These are phyloP conservation scores for Platanista minor DNA, from an alignment of 2,113 vertebrate genomes.

Conservation along the genomic window DNA sequence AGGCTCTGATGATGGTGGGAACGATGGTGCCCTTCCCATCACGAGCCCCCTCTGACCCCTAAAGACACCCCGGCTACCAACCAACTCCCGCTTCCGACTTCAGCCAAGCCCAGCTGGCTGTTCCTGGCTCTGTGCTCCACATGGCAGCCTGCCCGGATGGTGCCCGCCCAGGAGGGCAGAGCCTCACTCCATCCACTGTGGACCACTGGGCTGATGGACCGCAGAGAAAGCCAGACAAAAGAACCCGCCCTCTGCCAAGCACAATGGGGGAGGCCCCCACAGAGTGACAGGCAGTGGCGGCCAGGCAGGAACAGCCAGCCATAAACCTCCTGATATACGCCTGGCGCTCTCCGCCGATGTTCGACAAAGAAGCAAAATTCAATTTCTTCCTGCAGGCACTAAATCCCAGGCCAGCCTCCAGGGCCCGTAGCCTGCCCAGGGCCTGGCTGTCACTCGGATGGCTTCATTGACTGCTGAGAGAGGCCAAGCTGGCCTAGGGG, in stretches of 20 bases:
- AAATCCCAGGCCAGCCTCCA: slow-evolving; percentile 73
- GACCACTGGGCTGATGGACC: slow-evolving; percentile 32
- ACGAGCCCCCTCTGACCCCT: slow-evolving; percentile 1
- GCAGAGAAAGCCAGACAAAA: slow-evolving; percentile 48
- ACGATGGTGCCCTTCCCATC: not conserved
- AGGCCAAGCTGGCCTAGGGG: slow-evolving; percentile 39
- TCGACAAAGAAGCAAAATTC: slow-evolving; percentile 81
- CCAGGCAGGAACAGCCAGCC: slow-evolving; percentile 51
- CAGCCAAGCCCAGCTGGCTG: slow-evolving; percentile 65
- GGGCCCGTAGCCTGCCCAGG: slow-evolving; percentile 60
- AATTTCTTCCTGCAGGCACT: slow-evolving; percentile 79
- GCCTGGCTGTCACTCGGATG: slow-evolving; percentile 57
- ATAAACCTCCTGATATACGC: slow-evolving; percentile 79
- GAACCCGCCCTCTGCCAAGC: slow-evolving; percentile 14
- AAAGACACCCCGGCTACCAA: slow-evolving; percentile 46
- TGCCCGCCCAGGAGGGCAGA: slow-evolving; percentile 62
- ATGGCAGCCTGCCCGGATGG: slow-evolving; percentile 63
- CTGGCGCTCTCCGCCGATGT: slow-evolving; percentile 59
- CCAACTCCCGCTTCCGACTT: slow-evolving; percentile 67
- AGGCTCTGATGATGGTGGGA: not conserved
- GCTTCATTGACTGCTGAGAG: slow-evolving; percentile 55
- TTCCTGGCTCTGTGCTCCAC: slow-evolving; percentile 61
- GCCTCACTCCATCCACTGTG: slow-evolving; percentile 40
- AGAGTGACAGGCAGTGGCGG: slow-evolving; percentile 5
- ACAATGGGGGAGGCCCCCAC: not conserved